phyloP scores from a whole-genome alignment of 64 coral and sea anemone genomes.

The Dendronephthya gigantea region DNA sequence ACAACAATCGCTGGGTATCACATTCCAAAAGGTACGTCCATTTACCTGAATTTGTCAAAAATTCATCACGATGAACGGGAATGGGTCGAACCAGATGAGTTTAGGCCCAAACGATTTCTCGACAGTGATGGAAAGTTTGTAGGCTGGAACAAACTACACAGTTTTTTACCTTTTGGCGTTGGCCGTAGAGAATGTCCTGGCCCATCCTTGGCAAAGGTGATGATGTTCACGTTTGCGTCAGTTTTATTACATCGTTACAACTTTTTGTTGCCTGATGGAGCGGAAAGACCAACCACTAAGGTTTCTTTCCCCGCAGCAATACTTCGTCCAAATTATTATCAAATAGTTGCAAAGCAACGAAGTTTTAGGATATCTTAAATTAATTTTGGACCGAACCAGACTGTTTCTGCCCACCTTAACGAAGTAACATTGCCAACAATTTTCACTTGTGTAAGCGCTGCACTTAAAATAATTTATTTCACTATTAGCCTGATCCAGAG shows the following conservation, averaged over 20 bases:
- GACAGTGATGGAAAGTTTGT: slow-evolving; percentile 19
- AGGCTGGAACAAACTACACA: neutral
- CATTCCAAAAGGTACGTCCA: neutral
- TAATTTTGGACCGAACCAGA: no score
- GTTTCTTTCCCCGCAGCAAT: no score
- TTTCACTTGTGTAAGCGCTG: no score
- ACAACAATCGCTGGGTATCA: slow-evolving; percentile 19
- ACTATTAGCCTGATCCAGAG: no score
- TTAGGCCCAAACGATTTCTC: slow-evolving; percentile 16
- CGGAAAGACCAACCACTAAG: neutral
- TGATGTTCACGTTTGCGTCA: slow-evolving; percentile 24
- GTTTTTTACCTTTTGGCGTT: slow-evolving; percentile 21
- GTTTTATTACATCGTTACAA: neutral
- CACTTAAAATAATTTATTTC: no score
- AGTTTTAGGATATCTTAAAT: no score
- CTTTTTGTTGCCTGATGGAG: neutral
- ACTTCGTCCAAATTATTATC: no score
- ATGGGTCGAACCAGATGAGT: slow-evolving; percentile 16
- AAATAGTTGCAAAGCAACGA: no score
- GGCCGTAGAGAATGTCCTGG: slow-evolving; percentile 25
- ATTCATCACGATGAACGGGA: slow-evolving; percentile 17
- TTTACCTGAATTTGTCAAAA: neutral
- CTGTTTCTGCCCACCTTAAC: no score
- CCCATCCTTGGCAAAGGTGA: neutral
- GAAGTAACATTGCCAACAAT: no score